A percentile compares a stretch with the other conserved stretches of the same genome.
Conservation (phyloP, 2,888 invertebrate species). For the Acleris cristana region DNA sequence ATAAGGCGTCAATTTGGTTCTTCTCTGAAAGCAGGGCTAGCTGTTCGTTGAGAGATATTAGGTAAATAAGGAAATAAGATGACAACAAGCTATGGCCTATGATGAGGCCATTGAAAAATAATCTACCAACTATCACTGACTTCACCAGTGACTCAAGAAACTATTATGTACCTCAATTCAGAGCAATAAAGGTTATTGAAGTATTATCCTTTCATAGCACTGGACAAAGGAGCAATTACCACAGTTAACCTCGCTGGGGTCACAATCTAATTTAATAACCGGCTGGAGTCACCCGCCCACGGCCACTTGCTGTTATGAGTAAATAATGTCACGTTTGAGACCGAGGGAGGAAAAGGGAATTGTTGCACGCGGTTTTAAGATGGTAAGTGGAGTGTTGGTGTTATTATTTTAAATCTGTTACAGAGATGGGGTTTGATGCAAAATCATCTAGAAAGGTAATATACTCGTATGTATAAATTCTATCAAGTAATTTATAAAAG, state of each 20-base stretch:
- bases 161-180: slow-evolving; percentile 23
- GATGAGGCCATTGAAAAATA: background rate
- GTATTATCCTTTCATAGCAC: slow-evolving; percentile 37
- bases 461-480: too few relatives aligned
- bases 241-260: slow-evolving; percentile 67
- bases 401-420: background rate
- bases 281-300: slow-evolving; percentile 35
- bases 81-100: too few relatives aligned
- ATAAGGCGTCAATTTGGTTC: too few relatives aligned
- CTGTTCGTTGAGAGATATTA: too few relatives aligned
- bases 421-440: background rate
- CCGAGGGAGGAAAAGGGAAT: slow-evolving; percentile 2
- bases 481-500: too few relatives aligned
- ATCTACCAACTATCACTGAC: background rate
- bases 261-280: slow-evolving; percentile 72
- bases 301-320: slow-evolving; percentile 22
- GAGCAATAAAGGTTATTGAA: slow-evolving; percentile 33
- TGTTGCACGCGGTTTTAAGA: background rate
- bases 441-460: too few relatives aligned
- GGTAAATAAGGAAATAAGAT: too few relatives aligned
- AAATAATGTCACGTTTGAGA: slow-evolving; percentile 25
- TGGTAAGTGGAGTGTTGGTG: background rate
- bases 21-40: too few relatives aligned
- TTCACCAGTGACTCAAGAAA: background rate
- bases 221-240: slow-evolving; percentile 66